Conservation (phyloP, 2,113 vertebrate species). For the Solea senegalensis region DNA sequence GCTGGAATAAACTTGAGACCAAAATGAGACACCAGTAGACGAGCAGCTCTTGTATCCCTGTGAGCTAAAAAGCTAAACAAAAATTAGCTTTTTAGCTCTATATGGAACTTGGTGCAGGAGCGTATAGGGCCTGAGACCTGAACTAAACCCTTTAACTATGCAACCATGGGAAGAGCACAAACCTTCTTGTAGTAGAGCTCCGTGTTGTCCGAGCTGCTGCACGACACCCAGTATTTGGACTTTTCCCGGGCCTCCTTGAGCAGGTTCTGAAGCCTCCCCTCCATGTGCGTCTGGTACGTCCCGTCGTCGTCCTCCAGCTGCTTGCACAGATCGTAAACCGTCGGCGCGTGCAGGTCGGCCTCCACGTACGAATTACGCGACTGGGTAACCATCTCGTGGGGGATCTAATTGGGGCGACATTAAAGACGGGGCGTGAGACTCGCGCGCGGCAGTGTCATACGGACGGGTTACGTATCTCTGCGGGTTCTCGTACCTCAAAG, state of each 20-base stretch:
- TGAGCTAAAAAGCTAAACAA: background rate
- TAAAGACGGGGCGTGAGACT: conserved; percentile 26
- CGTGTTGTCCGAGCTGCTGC: conserved; percentile 88
- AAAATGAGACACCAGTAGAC: too few species aligned
- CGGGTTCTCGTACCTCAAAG: conserved; percentile 89
- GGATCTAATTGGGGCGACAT: conserved; percentile 82
- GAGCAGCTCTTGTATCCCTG: too few species aligned
- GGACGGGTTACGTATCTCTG: background rate
- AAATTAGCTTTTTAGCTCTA: too few species aligned
- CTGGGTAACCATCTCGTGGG: conserved; percentile 92
- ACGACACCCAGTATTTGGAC: conserved; percentile 93
- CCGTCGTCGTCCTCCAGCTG: conserved; percentile 88
- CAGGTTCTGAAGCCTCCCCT: conserved; percentile 87
- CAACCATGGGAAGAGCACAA: background rate
- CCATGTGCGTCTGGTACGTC: conserved; percentile 86
- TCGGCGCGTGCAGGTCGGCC: conserved; percentile 88
- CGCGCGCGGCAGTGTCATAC: conserved; percentile 13
- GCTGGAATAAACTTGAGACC: too few species aligned
- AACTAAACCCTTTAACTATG: background rate
- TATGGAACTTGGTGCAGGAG: too few species aligned
- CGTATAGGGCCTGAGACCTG: too few species aligned
- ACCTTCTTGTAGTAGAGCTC: conserved; percentile 97
- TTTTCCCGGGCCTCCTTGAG: conserved; percentile 94
- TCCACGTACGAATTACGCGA: conserved; percentile 92
- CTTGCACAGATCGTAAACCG: conserved; percentile 88